These are phyloP conservation scores for Pectinophora gossypiella DNA, from an alignment of 1,140 invertebrate species.

Conservation along the genomic window DNA sequence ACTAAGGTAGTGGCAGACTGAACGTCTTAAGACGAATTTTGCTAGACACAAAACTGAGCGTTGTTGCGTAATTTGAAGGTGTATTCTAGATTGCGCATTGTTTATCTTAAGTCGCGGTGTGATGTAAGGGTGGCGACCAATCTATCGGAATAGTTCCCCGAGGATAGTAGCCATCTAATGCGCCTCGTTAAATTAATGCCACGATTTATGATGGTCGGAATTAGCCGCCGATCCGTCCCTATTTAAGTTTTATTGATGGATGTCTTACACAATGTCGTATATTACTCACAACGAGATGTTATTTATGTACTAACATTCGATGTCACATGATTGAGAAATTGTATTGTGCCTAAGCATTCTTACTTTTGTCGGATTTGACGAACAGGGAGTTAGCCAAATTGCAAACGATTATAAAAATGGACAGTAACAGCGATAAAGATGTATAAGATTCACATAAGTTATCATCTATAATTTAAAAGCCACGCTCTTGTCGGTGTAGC, in stretches of 20 bases:
- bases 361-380: too few relatives aligned
- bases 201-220: slow-evolving; percentile 68
- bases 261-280: slow-evolving; percentile 17
- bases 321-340: too few relatives aligned
- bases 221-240: slow-evolving; percentile 39
- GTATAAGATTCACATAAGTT: too few relatives aligned
- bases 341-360: too few relatives aligned
- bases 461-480: too few relatives aligned
- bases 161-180: slow-evolving; percentile 64
- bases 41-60: slow-evolving; percentile 1
- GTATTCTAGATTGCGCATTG: slow-evolving; percentile 7
- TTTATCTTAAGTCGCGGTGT: slow-evolving; percentile 22
- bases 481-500: too few relatives aligned
- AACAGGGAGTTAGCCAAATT: too few relatives aligned
- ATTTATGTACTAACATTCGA: too few relatives aligned
- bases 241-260: slow-evolving; percentile 51
- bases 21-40: slow-evolving; percentile 17
- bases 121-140: slow-evolving; percentile 31
- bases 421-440: too few relatives aligned
- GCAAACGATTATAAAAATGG: too few relatives aligned
- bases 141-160: slow-evolving; percentile 58
- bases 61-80: slow-evolving; percentile 12
- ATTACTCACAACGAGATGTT: too few relatives aligned
- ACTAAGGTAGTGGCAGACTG: slow-evolving; percentile 4
- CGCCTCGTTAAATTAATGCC: slow-evolving; percentile 70